Evolutionary conservation across 2,888 invertebrate genomes (phyloP).

Genomic region (Orthonevra nobilis): DNA sequence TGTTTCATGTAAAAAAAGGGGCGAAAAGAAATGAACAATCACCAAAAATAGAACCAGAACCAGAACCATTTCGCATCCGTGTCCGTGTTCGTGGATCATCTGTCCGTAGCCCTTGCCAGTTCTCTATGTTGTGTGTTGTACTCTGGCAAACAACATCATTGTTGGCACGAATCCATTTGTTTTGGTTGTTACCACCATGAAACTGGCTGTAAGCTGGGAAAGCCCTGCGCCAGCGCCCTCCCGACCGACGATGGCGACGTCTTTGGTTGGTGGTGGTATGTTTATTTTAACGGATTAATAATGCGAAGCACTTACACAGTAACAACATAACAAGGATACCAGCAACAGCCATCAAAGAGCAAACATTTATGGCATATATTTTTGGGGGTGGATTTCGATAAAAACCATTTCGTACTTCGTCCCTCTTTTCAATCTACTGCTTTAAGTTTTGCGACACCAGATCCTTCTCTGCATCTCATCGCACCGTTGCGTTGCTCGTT

Average conservation of each 20-base stretch:
- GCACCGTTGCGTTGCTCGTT: too few relatives aligned
- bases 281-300: conserved; percentile 70
- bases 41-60: too few relatives aligned
- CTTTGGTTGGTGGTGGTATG: conserved; percentile 60
- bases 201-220: conserved; percentile 9
- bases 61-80: conserved; percentile 42
- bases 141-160: conserved; percentile 54
- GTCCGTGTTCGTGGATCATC: conserved; percentile 32
- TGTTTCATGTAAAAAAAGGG: conserved; percentile 33
- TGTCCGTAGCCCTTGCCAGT: neutral
- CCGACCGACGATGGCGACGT: conserved; percentile 2
- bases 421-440: conserved; percentile 7
- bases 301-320: conserved; percentile 58
- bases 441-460: neutral
- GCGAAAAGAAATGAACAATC: conserved; percentile 68
- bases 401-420: conserved; percentile 4
- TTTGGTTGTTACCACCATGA: conserved; percentile 57
- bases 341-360: conserved; percentile 35
- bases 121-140: conserved; percentile 30
- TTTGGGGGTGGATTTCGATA: conserved; percentile 8
- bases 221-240: conserved; percentile 38
- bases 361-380: conserved; percentile 28
- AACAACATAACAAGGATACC: conserved; percentile 49
- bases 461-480: conserved; percentile 13
- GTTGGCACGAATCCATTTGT: conserved; percentile 66